Evolutionary conservation across 1,140 invertebrate species (phyloP).

Genomic region (Formica selysi): DNA sequence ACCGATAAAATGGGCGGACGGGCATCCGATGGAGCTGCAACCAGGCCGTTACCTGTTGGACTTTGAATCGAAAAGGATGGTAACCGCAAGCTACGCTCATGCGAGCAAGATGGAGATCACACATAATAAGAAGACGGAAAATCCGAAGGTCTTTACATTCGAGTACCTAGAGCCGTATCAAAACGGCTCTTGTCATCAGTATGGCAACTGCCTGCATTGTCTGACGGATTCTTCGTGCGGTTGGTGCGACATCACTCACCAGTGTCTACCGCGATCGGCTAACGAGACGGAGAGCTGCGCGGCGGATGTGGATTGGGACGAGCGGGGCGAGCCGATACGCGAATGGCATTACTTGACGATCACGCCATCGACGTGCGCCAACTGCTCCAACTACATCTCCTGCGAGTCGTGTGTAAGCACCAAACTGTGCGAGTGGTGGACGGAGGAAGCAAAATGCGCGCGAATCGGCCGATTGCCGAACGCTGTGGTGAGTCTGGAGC

Average conservation of each 20-base stretch:
- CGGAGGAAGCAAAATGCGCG: conserved; percentile 93
- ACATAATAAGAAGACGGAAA: conserved; percentile 90
- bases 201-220: conserved; percentile 95
- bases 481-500: conserved; percentile 88
- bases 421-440: conserved; percentile 94
- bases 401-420: conserved; percentile 92
- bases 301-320: conserved; percentile 80
- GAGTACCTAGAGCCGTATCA: conserved; percentile 96
- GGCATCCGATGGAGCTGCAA: conserved; percentile 86
- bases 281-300: conserved; percentile 89
- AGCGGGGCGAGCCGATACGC: conserved; percentile 77
- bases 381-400: conserved; percentile 95
- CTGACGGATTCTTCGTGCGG: conserved; percentile 95
- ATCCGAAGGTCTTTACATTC: conserved; percentile 93
- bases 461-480: conserved; percentile 90
- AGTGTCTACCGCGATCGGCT: conserved; percentile 88
- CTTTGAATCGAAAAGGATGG: conserved; percentile 89
- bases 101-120: conserved; percentile 93
- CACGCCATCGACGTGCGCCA: conserved; percentile 92
- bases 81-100: conserved; percentile 86
- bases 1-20: conserved; percentile 87
- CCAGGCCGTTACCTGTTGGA: conserved; percentile 90
- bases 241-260: conserved; percentile 93
- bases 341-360: conserved; percentile 94
- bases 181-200: conserved; percentile 92